Evolutionary conservation across 1,140 invertebrate genomes (phyloP), one percentile per base, ranked within the genome.

Genomic region (Heterodera schachtii): DNA sequence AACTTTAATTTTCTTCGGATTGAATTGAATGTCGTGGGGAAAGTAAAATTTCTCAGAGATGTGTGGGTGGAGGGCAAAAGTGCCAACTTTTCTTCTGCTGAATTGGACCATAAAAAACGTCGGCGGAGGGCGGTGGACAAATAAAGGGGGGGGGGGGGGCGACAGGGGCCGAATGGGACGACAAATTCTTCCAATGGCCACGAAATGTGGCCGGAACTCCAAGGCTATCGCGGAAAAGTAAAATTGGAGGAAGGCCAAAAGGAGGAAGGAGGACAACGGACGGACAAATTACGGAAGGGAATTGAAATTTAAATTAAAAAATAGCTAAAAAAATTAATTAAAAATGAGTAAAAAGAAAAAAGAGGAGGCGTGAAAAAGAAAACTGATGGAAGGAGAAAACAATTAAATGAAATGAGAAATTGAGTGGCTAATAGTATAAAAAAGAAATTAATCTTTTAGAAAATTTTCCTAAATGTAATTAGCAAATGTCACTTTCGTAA

Each of bases 21-120:
- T 64, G 57, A 19, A 64, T 64, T 64, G 57, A 64, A 19, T 64
- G 11, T 11, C 11, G 57, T 0, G 1, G 13, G 57, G 57, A 19
- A 19, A 4, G 57, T 11, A 16, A 16, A 19, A 19, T 3, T 19
- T 64, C 19, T 13, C 16, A 5, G 13, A 19, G 11, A 64, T 19
- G 57, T 64, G 57, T 64, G 57, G 57, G 57, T 64, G 57, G 57
- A 64, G 57, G 57, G 57, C 57, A 64, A 64, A 64, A 64, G 57
- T 64, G 57, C 57, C 57, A 64, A 64, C 57, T 64, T 64, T 52
- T 13, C 57, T 64, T 3, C 57, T 19, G 13, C 57, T 19, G 57
- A 64, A 19, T 64, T 64, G 57, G 57, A 64, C 57, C 16, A 64
- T 64, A 64, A 64, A 64, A 52, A 64, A 64, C 9, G 52, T 3